Evolutionary conservation across 2,797 vertebrate genomes (phyloP), one percentile per base, ranked within the genome.

Genomic region (Hydrophis major): DNA sequence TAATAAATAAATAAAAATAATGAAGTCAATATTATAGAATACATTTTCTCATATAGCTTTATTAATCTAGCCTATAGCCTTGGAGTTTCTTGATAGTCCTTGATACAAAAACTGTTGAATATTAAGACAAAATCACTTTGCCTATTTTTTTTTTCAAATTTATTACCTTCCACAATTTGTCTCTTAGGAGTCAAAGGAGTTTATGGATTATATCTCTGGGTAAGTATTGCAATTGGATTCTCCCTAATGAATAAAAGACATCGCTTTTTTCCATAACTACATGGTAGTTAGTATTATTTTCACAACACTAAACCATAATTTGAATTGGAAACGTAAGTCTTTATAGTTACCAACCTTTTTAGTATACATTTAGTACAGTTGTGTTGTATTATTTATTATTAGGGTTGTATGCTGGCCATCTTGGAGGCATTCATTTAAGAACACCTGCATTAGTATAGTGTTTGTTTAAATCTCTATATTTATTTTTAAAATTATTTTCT

Each of bases 161-260:
- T 91, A 11, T 18, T 86, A 42, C 11, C 5, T 74, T 89, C 92
- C 60, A 92, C 8, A 10, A 56, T 92, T 90, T 94, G 78, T 93
- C 27, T 91, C 56, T 18, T 91, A 99, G 98, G 98, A 98, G 96
- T 98, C 98, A 91, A 96, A 96, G 94, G 97, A 98, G 93, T 98
- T 99, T 87, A 96, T 99, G 95, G 98, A 97, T 95, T 98, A 97
- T 59, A 97, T 99, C 95, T 96, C 97, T n/a, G 96, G 98, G 98
- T 99, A 97, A 98, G 98, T 98, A 87, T 50, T 92, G 61, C 56
- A 57, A 50, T 90, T 90, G 66, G 61, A 57, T 87, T 66, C 37
- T n/a, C 27, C 28, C 4, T 37, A 56, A n/a, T 69, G 50, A 10
- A 8, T 16, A 69, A 88, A 61, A 42, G 6, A 37, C 22, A 8